A percentile compares a stretch with the other conserved stretches of the same genome.
Conservation (phyloP, 1,140 invertebrate genomes). For the Drosophila ohnishii region DNA sequence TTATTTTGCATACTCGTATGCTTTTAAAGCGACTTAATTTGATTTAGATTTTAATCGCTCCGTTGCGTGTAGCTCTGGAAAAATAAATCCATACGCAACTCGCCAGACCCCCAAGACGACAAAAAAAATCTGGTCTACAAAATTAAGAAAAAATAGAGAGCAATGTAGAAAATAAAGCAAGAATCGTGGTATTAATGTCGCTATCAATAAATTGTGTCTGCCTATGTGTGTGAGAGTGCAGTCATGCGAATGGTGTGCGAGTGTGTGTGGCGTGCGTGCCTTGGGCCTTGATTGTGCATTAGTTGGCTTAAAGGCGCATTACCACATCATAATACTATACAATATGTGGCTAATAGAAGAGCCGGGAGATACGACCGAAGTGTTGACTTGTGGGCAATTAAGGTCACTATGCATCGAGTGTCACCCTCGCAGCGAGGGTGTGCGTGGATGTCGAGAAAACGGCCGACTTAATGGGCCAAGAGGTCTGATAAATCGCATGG, state of each 20-base stretch:
- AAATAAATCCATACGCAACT: constrained; percentile 67
- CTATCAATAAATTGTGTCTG: constrained; percentile 74
- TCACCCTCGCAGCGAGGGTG: constrained; percentile 35
- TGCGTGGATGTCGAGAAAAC: constrained; percentile 13
- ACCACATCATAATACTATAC: constrained; percentile 26
- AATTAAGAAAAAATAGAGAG: constrained; percentile 26
- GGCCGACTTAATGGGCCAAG: constrained; percentile 25
- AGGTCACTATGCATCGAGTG: constrained; percentile 60
- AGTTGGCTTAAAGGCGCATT: constrained; percentile 48
- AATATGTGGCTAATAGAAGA: constrained; percentile 63
- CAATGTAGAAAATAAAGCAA: constrained; percentile 39
- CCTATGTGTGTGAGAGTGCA: constrained; percentile 28
- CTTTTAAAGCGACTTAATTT: constrained; percentile 80
- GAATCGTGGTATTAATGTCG: constrained; percentile 74
- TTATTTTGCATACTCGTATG: constrained; percentile 69
- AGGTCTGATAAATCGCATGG: constrained; percentile 18
- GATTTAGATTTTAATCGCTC: constrained; percentile 78
- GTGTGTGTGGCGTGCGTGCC: constrained; percentile 38
- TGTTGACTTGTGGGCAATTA: constrained; percentile 75
- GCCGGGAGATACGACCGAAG: constrained; percentile 63
- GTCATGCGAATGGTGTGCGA: constrained; percentile 42
- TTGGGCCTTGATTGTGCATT: constrained; percentile 75
- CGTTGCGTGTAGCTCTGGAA: constrained; percentile 66
- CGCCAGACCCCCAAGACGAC: constrained; percentile 28
- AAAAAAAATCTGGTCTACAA: constrained; percentile 18